Conservation (phyloP, 2,113 vertebrate species). For the Entomyzon cyanotis region DNA sequence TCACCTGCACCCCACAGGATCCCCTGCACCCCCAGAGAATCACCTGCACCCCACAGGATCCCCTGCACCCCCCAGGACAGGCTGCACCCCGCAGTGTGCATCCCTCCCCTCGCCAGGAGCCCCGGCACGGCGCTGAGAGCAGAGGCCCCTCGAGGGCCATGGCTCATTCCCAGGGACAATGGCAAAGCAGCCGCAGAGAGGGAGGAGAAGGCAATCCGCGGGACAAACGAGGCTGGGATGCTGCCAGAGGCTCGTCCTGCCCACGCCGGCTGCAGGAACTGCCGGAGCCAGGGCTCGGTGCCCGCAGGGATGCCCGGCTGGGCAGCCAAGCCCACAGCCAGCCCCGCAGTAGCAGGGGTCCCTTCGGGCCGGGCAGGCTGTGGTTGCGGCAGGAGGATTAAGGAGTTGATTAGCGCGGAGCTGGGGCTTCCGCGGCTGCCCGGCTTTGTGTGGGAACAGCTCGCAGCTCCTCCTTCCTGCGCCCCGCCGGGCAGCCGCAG, state of each 20-base stretch:
- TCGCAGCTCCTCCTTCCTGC: neutral
- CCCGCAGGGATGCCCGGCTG: neutral
- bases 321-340: neutral
- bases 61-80: neutral
- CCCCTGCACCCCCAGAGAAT: fast-evolving
- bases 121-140: neutral
- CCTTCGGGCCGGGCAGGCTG: fast-evolving
- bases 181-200: neutral
- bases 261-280: neutral
- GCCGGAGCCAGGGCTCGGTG: neutral
- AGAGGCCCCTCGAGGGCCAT: neutral
- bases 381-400: neutral
- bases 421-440: neutral
- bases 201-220: neutral
- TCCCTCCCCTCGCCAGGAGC: no score
- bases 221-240: neutral
- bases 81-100: neutral
- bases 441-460: neutral
- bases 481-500: neutral
- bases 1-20: fast-evolving
- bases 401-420: neutral
- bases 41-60: neutral
- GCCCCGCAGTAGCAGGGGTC: neutral
- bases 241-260: neutral
- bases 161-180: neutral